Evolutionary conservation across 92 coral and sea anemone species (phyloP).

Genomic region (Pocillopora meandrina): DNA sequence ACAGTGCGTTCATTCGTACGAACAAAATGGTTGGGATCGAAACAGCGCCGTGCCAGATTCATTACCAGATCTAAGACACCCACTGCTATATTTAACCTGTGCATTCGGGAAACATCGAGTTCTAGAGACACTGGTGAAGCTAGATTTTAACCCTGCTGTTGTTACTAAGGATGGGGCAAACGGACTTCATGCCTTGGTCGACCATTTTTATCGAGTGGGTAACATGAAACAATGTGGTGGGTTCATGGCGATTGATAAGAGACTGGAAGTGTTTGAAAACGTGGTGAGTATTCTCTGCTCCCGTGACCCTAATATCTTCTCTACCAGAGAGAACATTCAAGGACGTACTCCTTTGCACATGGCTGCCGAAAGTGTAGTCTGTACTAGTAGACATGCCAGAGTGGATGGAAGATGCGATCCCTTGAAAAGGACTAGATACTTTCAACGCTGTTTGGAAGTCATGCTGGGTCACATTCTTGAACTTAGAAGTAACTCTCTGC

Average conservation of each 20-base stretch:
- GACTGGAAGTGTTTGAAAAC: constrained; percentile 51
- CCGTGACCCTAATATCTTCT: constrained; percentile 48
- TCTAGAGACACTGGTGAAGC: constrained; percentile 54
- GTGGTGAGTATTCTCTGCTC: constrained; percentile 47
- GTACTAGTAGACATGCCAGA: constrained; percentile 15
- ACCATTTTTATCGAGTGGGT: constrained; percentile 58
- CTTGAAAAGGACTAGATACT: constrained; percentile 44
- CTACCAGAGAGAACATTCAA: constrained; percentile 27
- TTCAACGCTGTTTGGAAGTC: constrained; percentile 57
- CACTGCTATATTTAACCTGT: constrained; percentile 65
- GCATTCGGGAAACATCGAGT: constrained; percentile 79
- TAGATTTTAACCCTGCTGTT: constrained; percentile 63
- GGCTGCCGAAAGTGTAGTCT: constrained; percentile 53
- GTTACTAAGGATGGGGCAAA: constrained; percentile 65
- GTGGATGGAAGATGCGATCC: constrained; percentile 58
- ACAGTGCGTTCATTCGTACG: constrained; percentile 51
- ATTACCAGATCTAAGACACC: constrained; percentile 50
- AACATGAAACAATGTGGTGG: constrained; percentile 44
- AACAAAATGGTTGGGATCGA: constrained; percentile 65
- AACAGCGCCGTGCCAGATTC: constrained; percentile 65
- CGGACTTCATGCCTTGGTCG: constrained; percentile 64
- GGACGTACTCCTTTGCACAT: constrained; percentile 56
- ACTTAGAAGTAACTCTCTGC: constrained; percentile 34
- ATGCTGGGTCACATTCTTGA: constrained; percentile 55
- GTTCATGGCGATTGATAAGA: constrained; percentile 44